Base-by-base conservation (phyloP, 2,113 vertebrate genomes). In the Sprattus sprattus region DNA sequence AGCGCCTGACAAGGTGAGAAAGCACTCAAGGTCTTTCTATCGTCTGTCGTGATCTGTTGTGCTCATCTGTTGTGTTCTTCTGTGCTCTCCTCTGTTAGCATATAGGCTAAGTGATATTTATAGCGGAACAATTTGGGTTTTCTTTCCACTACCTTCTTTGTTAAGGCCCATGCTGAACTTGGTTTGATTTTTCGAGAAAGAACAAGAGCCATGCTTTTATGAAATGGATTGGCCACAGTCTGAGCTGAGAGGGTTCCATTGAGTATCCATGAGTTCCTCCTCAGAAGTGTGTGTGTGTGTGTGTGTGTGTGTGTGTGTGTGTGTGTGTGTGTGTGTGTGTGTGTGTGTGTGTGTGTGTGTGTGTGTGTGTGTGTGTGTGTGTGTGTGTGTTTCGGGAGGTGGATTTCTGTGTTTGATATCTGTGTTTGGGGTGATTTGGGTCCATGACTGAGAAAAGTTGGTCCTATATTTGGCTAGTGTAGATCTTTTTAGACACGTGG, bases 1-100 rank as follows among this genome's bases (percentile, higher is more conserved):
- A 98, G 93, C 97, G 97, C 91, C 98, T 99, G 87, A 99, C 98
- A 85, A 98, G 97, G 98, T 99, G 95, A 95, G 95, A 81, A 45
- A 32, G 78, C 85, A 45, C 57, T 49, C 81, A 6, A 60, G 18
- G 7, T 4, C 3, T 20, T 60, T 22, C 20, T 5, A 60, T 22
- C 20, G 22, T 6, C 11, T 4, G 11, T 54, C 52, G 2, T 5
- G 13, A 20, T 54, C 18, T 22, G 54, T 4, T 54, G 52, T 54
- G 18, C 4, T 54, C 15, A 0, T 54, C 52, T 16, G 18, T 18
- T 54, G 52, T 54, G 52, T 13, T 54, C 52, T 18, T 16, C 15
- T 54, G 18, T 60, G 4, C 47, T 60, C 18, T 60, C 18, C 22
- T 54, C 52, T 54, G 16, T 52, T 39, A 39, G 39, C 39, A 39